Evolutionary conservation across 2,113 vertebrate species (phyloP).

Genomic region (Bubo bubo): DNA sequence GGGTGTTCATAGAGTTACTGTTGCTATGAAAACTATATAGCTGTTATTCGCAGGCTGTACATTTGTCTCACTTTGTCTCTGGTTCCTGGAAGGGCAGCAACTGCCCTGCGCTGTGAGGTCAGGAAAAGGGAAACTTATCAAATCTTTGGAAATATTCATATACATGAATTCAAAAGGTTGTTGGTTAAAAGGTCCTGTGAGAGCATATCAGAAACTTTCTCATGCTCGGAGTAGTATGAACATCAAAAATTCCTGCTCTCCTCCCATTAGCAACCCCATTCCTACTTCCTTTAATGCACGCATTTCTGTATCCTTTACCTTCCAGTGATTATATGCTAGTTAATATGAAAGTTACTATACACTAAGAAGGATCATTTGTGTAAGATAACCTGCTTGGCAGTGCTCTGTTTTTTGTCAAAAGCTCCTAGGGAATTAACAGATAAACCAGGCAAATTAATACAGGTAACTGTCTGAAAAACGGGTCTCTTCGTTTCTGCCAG

Average conservation of each 20-base stretch:
- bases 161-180: not conserved
- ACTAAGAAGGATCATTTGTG: not conserved
- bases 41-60: not conserved
- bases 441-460: not conserved
- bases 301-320: not conserved
- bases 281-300: not conserved
- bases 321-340: not conserved
- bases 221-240: not conserved
- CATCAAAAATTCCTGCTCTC: not conserved
- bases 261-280: not conserved
- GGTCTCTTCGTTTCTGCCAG: not conserved
- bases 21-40: not conserved
- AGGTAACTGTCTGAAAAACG: not conserved
- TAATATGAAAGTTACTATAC: not conserved
- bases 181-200: not conserved
- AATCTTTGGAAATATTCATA: not conserved
- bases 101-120: not conserved
- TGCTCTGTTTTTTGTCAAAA: not conserved
- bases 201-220: not conserved
- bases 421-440: not conserved
- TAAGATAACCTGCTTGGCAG: not conserved
- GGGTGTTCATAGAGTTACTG: not conserved
- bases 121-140: not conserved
- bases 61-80: not conserved
- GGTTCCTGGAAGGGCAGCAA: not conserved